A percentile compares a stretch with the other conserved stretches of the same genome.
Conservation (phyloP, 2,888 invertebrate species). For the Amphipoea oculea region DNA sequence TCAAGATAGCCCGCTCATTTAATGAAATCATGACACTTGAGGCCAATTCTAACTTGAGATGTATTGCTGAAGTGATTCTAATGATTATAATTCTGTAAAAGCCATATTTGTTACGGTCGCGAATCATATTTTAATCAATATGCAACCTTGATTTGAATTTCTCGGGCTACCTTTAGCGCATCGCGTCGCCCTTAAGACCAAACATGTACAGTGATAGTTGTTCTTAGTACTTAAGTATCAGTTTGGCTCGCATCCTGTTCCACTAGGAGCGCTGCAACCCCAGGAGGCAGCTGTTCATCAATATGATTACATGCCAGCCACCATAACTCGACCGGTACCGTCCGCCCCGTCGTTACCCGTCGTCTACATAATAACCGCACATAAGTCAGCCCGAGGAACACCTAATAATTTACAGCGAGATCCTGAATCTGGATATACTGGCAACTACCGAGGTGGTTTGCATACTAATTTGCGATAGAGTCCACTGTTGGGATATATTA, state of each 20-base stretch:
- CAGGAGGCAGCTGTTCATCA: conserved; percentile 68
- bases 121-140: no score
- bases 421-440: conserved; percentile 66
- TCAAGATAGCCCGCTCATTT: background rate
- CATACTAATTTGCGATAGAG: conserved; percentile 57
- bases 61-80: no score
- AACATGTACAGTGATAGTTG: conserved; percentile 12
- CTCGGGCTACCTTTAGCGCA: no score
- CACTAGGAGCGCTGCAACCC: conserved; percentile 45
- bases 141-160: no score
- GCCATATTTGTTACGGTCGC: no score
- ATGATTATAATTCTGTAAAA: no score
- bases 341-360: conserved; percentile 54
- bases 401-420: conserved; percentile 72
- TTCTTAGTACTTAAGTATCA: conserved; percentile 47
- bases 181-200: no score
- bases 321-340: conserved; percentile 64
- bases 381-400: conserved; percentile 69
- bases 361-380: conserved; percentile 70
- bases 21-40: background rate
- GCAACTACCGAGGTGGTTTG: conserved; percentile 48
- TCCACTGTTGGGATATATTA: conserved; percentile 36
- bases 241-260: conserved; percentile 31
- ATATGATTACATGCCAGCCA: conserved; percentile 70
- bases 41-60: background rate